Percentiles rank a stretch among this genome's conserved stretches.
Evolutionary conservation across 1,140 invertebrate species (phyloP).

Genomic region (Caenorhabditis brenneri): DNA sequence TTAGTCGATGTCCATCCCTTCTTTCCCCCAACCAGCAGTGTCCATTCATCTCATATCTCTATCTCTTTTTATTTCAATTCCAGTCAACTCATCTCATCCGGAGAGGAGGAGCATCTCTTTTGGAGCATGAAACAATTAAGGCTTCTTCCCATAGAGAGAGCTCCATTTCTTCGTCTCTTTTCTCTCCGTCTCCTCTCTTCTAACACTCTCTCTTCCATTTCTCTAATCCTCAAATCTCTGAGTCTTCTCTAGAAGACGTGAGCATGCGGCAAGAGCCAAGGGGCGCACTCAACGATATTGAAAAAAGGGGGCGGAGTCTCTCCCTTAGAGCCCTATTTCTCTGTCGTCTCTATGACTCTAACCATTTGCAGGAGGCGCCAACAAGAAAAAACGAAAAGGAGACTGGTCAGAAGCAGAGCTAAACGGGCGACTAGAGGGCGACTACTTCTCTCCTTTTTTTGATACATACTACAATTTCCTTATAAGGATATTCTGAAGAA

Average conservation of each 20-base stretch:
- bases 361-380: not conserved
- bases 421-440: conserved; percentile 34
- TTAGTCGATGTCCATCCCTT: not conserved
- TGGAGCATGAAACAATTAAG: conserved; percentile 43
- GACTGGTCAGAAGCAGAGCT: conserved; percentile 31
- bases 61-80: conserved; percentile 34
- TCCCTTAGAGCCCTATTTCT: not conserved
- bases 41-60: not conserved
- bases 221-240: conserved; percentile 16
- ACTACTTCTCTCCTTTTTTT: conserved; percentile 28
- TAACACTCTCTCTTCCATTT: not conserved
- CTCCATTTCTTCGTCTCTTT: not conserved
- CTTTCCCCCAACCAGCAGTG: no score
- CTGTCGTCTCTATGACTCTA: not conserved
- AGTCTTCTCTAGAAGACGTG: conserved; percentile 30
- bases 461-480: no score
- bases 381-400: not conserved
- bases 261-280: not conserved
- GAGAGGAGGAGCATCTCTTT: not conserved
- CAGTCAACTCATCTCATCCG: conserved; percentile 34
- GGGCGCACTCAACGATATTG: conserved; percentile 36
- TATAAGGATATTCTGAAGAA: not conserved
- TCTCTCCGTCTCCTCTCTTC: not conserved
- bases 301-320: conserved; percentile 8
- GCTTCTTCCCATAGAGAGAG: not conserved